Percentiles rank a stretch among this genome's conserved stretches.
phyloP scores from a whole-genome alignment of 2,113 vertebrate genomes.

The Laterallus jamaicensis region DNA sequence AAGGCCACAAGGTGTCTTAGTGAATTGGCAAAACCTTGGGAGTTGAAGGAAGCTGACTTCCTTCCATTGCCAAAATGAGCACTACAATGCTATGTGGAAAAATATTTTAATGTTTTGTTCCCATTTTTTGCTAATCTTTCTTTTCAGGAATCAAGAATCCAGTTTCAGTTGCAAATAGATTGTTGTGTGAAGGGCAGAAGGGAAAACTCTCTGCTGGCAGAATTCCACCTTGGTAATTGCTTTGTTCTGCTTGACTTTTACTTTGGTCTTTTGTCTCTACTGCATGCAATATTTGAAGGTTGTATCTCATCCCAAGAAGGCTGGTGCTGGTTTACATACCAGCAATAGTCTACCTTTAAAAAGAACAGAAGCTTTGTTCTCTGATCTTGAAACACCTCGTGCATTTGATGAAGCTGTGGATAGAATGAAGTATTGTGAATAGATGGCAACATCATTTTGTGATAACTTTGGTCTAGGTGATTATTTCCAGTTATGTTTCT shows the following conservation, averaged over 20 bases:
- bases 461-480: conserved; percentile 33
- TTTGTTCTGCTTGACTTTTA: conserved; percentile 68
- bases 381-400: conserved; percentile 20
- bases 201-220: conserved; percentile 98
- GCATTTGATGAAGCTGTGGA: neutral
- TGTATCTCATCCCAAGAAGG: conserved; percentile 22
- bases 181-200: conserved; percentile 96
- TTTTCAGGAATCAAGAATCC: conserved; percentile 96
- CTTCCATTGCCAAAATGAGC: conserved; percentile 5
- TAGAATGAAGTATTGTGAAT: conserved; percentile 14
- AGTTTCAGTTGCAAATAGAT: conserved; percentile 92
- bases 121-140: conserved; percentile 55
- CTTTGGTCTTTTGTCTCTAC: conserved; percentile 36
- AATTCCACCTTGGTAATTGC: conserved; percentile 96
- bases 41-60: neutral
- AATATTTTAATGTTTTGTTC: conserved; percentile 41
- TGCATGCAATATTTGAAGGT: conserved; percentile 52
- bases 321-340: conserved; percentile 17
- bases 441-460: conserved; percentile 9
- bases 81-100: neutral
- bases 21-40: neutral
- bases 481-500: conserved; percentile 18
- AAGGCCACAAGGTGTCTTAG: neutral
- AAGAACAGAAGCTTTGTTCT: conserved; percentile 42
- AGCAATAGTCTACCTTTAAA: neutral